Evolutionary conservation across 2,797 vertebrate genomes (phyloP).

Genomic region (Pseudochromis fuscus): DNA sequence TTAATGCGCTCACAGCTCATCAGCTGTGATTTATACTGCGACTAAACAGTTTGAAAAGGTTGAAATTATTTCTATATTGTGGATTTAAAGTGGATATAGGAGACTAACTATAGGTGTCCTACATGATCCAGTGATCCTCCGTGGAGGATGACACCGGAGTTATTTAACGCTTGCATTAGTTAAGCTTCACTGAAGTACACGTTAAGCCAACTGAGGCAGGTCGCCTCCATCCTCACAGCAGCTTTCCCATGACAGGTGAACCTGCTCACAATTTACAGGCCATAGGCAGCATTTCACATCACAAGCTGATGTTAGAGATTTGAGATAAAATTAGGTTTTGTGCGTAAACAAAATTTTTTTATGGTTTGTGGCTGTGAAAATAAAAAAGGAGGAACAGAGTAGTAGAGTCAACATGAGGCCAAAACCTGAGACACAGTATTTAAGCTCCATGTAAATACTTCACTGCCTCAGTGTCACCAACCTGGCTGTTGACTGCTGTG

Average conservation of each 20-base stretch:
- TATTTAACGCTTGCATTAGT: conserved; percentile 69
- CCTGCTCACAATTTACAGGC: conserved; percentile 22
- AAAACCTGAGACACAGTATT: too few relatives aligned
- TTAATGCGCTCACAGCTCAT: conserved; percentile 45
- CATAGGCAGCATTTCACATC: not conserved
- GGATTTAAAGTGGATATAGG: conserved; percentile 53
- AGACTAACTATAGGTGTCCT: conserved; percentile 66
- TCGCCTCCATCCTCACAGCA: conserved; percentile 32
- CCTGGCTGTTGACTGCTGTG: too few relatives aligned
- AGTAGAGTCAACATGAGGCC: too few relatives aligned
- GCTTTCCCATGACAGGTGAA: conserved; percentile 30
- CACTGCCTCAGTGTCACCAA: too few relatives aligned
- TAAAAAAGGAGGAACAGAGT: too few relatives aligned
- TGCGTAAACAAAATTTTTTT: too few relatives aligned
- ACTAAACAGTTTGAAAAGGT: conserved; percentile 22
- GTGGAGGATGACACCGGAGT: conserved; percentile 48
- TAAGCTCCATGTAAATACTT: too few relatives aligned
- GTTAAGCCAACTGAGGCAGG: conserved; percentile 58
- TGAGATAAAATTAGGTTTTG: too few relatives aligned
- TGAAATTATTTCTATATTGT: conserved; percentile 39
- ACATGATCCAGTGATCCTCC: conserved; percentile 58
- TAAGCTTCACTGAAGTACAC: conserved; percentile 56
- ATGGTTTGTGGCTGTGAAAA: too few relatives aligned
- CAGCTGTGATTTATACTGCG: conserved; percentile 28
- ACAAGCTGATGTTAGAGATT: not conserved